These are phyloP conservation scores for Myotis brandtii DNA, from an alignment of 2,113 vertebrate species.

Conservation along the genomic window DNA sequence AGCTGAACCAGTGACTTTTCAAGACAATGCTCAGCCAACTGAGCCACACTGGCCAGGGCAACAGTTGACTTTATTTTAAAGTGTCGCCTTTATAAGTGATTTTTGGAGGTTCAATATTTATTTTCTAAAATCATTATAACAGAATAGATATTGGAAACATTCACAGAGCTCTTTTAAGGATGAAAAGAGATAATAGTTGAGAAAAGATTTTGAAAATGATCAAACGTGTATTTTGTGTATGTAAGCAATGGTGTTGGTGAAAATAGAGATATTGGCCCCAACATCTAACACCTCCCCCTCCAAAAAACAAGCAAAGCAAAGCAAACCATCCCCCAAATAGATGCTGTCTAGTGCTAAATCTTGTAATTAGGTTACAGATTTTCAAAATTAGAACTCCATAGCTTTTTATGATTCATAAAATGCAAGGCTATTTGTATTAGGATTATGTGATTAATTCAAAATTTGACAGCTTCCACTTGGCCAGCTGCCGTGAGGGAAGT, in stretches of 20 bases:
- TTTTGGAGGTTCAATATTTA: constrained; percentile 6
- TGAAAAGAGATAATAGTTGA: not conserved
- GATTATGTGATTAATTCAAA: not conserved
- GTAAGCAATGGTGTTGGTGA: not conserved
- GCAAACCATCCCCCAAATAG: not conserved
- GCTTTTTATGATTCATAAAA: constrained; percentile 8
- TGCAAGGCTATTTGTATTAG: constrained; percentile 29
- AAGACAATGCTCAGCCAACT: not conserved
- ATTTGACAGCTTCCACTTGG: not conserved
- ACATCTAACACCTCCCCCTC: rapidly evolving
- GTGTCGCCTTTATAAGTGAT: not conserved
- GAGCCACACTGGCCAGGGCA: not conserved
- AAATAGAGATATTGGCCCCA: not conserved
- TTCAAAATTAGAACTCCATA: not conserved
- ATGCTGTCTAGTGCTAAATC: not conserved
- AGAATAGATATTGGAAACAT: not conserved
- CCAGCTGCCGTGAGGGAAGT: not conserved
- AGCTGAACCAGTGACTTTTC: not conserved
- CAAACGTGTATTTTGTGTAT: not conserved
- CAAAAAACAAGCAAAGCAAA: not conserved
- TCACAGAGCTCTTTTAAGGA: constrained; percentile 9
- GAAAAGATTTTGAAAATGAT: not conserved
- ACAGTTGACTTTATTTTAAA: not conserved
- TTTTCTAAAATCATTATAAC: constrained; percentile 40
- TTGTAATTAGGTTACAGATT: not conserved